Evolutionary conservation across 1,140 invertebrate genomes (phyloP).

Genomic region (Heliconius congener): DNA sequence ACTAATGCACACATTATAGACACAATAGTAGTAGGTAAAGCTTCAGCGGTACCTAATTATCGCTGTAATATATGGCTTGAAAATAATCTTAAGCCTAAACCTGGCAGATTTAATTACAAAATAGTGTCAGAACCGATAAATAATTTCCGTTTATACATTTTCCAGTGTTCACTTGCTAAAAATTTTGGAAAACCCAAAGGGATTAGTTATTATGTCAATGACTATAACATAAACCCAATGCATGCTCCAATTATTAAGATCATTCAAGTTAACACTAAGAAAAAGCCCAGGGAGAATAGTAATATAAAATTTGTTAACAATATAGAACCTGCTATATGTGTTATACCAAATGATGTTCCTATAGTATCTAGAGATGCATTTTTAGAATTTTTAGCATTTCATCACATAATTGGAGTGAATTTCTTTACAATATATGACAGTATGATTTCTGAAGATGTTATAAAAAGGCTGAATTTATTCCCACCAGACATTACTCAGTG

Average conservation of each 20-base stretch:
- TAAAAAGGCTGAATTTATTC: conserved; percentile 78
- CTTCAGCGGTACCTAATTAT: conserved; percentile 69
- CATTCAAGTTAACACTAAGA: conserved; percentile 72
- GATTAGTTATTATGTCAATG: conserved; percentile 80
- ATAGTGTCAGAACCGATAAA: conserved; percentile 59
- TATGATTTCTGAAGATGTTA: conserved; percentile 81
- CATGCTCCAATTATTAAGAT: conserved; percentile 79
- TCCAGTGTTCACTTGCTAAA: conserved; percentile 75
- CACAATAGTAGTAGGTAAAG: conserved; percentile 78
- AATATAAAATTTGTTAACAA: conserved; percentile 77
- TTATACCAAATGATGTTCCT: conserved; percentile 78
- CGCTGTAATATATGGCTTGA: conserved; percentile 82
- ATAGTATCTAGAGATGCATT: conserved; percentile 78
- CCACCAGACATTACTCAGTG: conserved; percentile 80
- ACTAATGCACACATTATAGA: conserved; percentile 66
- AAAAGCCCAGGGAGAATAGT: conserved; percentile 52
- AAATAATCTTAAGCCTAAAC: conserved; percentile 76
- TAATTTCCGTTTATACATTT: conserved; percentile 73
- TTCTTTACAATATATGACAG: conserved; percentile 82
- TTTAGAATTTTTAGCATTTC: conserved; percentile 82
- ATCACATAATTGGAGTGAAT: conserved; percentile 82
- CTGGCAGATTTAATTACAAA: conserved; percentile 79
- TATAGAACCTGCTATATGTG: conserved; percentile 80
- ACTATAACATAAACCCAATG: conserved; percentile 75
- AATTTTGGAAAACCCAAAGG: conserved; percentile 77